phyloP scores from a whole-genome alignment of 92 coral and sea anemone species.

The Epizoanthus illoricatus region DNA sequence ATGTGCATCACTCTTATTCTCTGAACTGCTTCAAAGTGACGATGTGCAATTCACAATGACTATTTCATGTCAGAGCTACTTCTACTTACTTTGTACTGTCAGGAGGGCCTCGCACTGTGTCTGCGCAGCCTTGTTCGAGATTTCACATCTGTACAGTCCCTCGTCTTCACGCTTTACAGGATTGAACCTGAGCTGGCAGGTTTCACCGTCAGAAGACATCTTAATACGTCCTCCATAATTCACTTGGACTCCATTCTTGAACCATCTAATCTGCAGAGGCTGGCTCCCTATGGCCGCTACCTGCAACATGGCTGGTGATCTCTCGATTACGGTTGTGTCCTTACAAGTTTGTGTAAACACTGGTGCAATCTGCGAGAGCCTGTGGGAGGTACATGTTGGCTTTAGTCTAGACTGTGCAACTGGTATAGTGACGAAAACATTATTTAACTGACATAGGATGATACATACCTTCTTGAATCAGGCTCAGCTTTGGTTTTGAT shows the following conservation, averaged over 20 bases:
- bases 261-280: slow-evolving; percentile 92
- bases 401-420: slow-evolving; percentile 23
- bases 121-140: slow-evolving; percentile 87
- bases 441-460: background rate
- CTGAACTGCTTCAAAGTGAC: too few species aligned
- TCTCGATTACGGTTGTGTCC: slow-evolving; percentile 73
- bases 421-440: background rate
- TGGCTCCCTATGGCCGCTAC: slow-evolving; percentile 86
- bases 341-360: slow-evolving; percentile 80
- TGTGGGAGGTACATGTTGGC: slow-evolving; percentile 3
- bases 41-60: background rate
- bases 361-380: slow-evolving; percentile 86
- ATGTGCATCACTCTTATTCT: too few species aligned
- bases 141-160: slow-evolving; percentile 93
- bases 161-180: slow-evolving; percentile 87
- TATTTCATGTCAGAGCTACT: background rate
- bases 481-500: slow-evolving; percentile 60
- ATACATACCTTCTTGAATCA: slow-evolving; percentile 51
- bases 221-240: slow-evolving; percentile 81
- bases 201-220: slow-evolving; percentile 89
- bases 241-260: slow-evolving; percentile 81
- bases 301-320: slow-evolving; percentile 79
- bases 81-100: slow-evolving; percentile 68
- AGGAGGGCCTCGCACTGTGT: slow-evolving; percentile 76
- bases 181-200: slow-evolving; percentile 67